Conservation (phyloP, 2,888 invertebrate genomes). For the Drosophila emarginata region DNA sequence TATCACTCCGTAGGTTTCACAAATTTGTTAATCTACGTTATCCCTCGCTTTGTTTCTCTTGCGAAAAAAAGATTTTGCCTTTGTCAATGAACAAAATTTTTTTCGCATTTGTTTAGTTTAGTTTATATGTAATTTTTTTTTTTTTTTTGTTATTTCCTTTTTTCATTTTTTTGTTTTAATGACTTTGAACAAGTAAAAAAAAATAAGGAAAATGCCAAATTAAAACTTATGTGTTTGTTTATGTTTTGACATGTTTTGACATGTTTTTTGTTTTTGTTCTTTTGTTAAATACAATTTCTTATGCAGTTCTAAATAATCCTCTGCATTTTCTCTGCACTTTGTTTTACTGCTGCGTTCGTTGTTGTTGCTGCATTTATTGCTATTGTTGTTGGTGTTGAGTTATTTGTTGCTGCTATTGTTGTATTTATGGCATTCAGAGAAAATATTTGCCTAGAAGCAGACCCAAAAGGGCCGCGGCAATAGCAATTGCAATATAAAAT, state of each 20-base stretch:
- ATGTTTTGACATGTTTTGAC: conserved; percentile 14
- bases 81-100: conserved; percentile 33
- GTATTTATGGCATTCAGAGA: conserved; percentile 86
- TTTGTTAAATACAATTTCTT: conserved; percentile 10
- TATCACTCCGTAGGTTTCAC: not conserved
- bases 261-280: no score
- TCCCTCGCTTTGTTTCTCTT: not conserved
- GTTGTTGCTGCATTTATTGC: conserved; percentile 34
- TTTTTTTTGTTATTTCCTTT: conserved; percentile 24
- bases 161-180: not conserved
- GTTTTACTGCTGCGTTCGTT: conserved; percentile 34
- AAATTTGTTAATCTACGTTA: not conserved
- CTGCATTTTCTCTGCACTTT: conserved; percentile 19
- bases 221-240: conserved; percentile 4
- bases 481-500: conserved; percentile 86
- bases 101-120: conserved; percentile 43
- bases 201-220: not conserved
- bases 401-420: conserved; percentile 12
- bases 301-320: not conserved
- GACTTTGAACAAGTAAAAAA: conserved; percentile 4
- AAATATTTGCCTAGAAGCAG: conserved; percentile 91
- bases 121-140: conserved; percentile 31
- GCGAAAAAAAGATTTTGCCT: not conserved
- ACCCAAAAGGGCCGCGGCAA: conserved; percentile 88
- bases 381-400: conserved; percentile 22